Conservation (phyloP, 64 coral and sea anemone genomes). For the Trachythela sp. region DNA sequence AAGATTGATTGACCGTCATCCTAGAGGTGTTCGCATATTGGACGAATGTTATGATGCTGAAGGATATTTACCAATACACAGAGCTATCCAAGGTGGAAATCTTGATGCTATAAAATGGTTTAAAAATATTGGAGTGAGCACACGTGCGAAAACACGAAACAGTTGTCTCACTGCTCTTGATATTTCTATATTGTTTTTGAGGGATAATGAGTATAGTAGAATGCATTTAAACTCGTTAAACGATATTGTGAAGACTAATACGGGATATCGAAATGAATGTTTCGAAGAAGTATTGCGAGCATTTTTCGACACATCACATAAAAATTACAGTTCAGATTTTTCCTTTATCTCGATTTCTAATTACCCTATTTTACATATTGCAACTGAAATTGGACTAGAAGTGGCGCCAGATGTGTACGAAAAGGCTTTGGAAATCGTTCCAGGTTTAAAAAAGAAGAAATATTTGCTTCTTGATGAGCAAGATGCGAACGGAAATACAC, state of each 20-base stretch:
- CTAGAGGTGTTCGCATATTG: slow-evolving; percentile 19
- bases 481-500: slow-evolving; percentile 4
- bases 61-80: slow-evolving; percentile 45
- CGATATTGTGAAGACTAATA: background rate
- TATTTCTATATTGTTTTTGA: slow-evolving; percentile 35
- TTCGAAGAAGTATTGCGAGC: slow-evolving; percentile 27
- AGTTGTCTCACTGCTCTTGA: background rate
- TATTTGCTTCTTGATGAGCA: background rate
- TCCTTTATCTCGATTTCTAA: background rate
- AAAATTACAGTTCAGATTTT: background rate
- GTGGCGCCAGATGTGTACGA: background rate
- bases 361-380: background rate
- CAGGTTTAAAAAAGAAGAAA: background rate
- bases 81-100: slow-evolving; percentile 65
- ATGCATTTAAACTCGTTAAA: background rate
- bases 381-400: background rate
- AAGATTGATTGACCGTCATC: slow-evolving; percentile 24
- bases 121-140: slow-evolving; percentile 40
- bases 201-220: background rate
- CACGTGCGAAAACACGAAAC: background rate
- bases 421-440: background rate
- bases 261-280: background rate
- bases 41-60: slow-evolving; percentile 61
- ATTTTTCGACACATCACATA: background rate
- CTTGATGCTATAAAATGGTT: slow-evolving; percentile 22